Percentiles rank a stretch among this genome's conserved stretches.
Evolutionary conservation across 2,888 invertebrate genomes (phyloP).

Genomic region (Prosopocoilus inquinatus): DNA sequence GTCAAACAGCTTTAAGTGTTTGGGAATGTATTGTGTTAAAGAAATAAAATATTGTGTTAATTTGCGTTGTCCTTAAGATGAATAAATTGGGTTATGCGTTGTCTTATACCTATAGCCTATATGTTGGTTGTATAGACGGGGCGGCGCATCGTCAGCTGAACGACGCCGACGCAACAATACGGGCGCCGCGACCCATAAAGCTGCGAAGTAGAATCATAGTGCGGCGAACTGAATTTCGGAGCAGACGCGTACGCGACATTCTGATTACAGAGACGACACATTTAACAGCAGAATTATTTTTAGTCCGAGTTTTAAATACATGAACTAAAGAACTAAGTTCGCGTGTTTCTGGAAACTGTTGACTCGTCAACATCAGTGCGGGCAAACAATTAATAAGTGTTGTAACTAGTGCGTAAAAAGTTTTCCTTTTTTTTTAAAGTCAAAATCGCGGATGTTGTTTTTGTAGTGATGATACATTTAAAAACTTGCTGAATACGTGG

Average conservation of each 20-base stretch:
- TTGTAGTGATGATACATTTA: not conserved
- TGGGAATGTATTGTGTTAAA: too few relatives aligned
- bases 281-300: slow-evolving; percentile 28
- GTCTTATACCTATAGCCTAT: slow-evolving; percentile 11
- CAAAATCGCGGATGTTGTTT: not conserved
- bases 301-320: slow-evolving; percentile 16
- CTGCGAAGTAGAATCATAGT: slow-evolving; percentile 50
- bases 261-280: slow-evolving; percentile 18
- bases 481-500: slow-evolving; percentile 11
- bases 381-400: too few relatives aligned
- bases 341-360: not conserved
- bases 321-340: not conserved
- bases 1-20: too few relatives aligned
- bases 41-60: too few relatives aligned
- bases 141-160: slow-evolving; percentile 42
- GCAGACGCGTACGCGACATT: slow-evolving; percentile 33
- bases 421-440: not conserved
- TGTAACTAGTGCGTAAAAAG: too few relatives aligned
- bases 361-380: not conserved
- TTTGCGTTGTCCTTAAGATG: too few relatives aligned
- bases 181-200: slow-evolving; percentile 48
- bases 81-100: slow-evolving; percentile 15
- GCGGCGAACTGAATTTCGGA: slow-evolving; percentile 47
- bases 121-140: slow-evolving; percentile 19
- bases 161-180: slow-evolving; percentile 52